A percentile compares a stretch with the other conserved stretches of the same genome.
phyloP scores from a whole-genome alignment of 2,113 vertebrate species.

The Eptesicus fuscus region DNA sequence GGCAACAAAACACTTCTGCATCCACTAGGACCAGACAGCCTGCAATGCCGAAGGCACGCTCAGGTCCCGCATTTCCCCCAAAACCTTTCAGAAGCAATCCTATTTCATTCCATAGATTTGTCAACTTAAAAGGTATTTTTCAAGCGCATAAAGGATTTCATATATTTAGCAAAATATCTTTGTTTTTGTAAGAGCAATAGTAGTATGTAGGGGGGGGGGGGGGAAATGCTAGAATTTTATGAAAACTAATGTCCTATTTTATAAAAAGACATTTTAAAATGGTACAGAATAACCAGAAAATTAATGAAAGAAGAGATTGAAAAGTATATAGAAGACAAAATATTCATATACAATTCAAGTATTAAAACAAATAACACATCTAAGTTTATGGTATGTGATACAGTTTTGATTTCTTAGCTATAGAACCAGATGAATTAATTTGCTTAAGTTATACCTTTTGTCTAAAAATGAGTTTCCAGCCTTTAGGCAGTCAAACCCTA shows the following conservation, averaged over 20 bases:
- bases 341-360: neutral
- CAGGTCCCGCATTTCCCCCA: neutral
- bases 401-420: neutral
- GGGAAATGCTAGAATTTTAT: neutral
- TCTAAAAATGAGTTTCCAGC: neutral
- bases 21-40: neutral
- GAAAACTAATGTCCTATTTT: neutral
- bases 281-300: constrained; percentile 7
- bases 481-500: neutral
- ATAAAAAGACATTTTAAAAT: neutral
- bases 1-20: neutral
- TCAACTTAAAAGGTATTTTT: neutral
- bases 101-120: neutral
- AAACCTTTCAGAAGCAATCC: neutral
- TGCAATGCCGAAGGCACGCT: too few species aligned
- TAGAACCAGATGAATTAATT: neutral
- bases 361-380: neutral
- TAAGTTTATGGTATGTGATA: neutral
- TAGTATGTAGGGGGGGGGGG: neutral
- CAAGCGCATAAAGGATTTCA: neutral
- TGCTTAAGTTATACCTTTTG: neutral
- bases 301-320: neutral
- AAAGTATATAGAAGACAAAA: neutral
- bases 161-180: neutral
- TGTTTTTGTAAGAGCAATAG: neutral